Base-by-base conservation (phyloP, 2,113 vertebrate species). In the mouse (Mus musculus) region DNA sequence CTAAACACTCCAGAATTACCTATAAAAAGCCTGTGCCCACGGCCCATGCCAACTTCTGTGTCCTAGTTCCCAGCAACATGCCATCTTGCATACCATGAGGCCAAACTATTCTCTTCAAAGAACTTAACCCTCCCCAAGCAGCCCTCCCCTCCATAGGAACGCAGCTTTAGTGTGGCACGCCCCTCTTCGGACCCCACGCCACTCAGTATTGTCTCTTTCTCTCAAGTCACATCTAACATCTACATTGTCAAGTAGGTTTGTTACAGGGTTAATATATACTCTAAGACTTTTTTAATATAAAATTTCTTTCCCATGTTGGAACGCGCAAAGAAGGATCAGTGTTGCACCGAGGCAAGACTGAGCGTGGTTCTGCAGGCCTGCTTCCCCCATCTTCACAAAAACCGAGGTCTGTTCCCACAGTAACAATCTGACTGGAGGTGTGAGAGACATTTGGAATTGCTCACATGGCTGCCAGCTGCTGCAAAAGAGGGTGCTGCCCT, bases 331-430 rank as follows among this genome's bases (percentile, higher is more conserved):
- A 93, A 17, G 75, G 46, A 56, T 39, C 67, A 0, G 54, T 7
- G 56, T 24, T 73, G 24, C 4, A 4, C 2, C 0, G 46, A 22
- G 69, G 39, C 42, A 0, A 54, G 26, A 20, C 46, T 36, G 19
- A 54, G 85, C 46, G 1, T 26, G 33, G 67, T 88, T 71, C 13
- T n/a, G 46, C 46, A 71, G 85, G 42, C 85, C 33, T 49, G 63
- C 84, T 33, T 52, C 33, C 85, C 65, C 82, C 30, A 3, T 49
- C 46, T 67, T 61, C 63, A 59, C 28, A 59, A 19, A 73, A 77
- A 42, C 42, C 39, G n/a, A 22, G 77, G 73, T 49, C 82, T 91
- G 88, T 95, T 91, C 93, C 82, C 93, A 85, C 93, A 90, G 95
- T 56, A 93, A 95, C 82, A 6, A 49, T 54, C 80, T 75, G 78